phyloP scores from a whole-genome alignment of 2,888 invertebrate species.

The Mythimna albipuncta region DNA sequence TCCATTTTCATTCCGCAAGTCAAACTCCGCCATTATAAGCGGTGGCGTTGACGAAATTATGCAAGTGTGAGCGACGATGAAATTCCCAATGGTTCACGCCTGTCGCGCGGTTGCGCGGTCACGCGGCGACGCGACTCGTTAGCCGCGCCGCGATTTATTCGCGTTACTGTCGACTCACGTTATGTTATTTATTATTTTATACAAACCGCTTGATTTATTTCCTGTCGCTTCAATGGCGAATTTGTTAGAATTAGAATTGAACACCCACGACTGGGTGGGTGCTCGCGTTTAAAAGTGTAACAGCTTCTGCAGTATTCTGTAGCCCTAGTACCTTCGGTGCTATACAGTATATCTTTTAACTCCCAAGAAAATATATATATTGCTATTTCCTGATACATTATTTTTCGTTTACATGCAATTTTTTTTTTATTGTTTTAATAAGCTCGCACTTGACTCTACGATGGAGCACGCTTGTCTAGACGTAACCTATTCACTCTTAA shows the following conservation, averaged over 20 bases:
- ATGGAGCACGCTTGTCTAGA: no score
- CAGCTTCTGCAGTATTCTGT: conserved; percentile 45
- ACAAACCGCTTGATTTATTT: conserved; percentile 63
- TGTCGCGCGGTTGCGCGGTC: conserved; percentile 60
- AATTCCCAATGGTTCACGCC: conserved; percentile 69
- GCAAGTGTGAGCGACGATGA: conserved; percentile 62
- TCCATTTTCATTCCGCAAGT: conserved; percentile 30
- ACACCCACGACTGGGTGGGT: conserved; percentile 57
- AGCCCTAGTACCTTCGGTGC: not conserved
- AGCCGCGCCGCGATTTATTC: conserved; percentile 75
- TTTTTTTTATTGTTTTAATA: no score
- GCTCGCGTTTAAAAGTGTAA: conserved; percentile 42
- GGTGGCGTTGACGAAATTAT: conserved; percentile 40
- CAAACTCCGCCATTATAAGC: conserved; percentile 18
- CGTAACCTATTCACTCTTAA: no score
- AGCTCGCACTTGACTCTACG: no score
- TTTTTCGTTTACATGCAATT: no score
- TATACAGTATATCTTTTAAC: not conserved
- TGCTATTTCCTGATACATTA: no score
- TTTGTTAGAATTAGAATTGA: conserved; percentile 62
- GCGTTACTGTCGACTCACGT: conserved; percentile 71
- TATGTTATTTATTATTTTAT: conserved; percentile 76
- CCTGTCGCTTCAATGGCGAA: conserved; percentile 58
- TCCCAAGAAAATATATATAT: not conserved
- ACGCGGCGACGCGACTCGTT: conserved; percentile 68